Evolutionary conservation across 2,797 vertebrate genomes (phyloP), one percentile per base, ranked within the genome.

Genomic region (Micrastur ruficollis): DNA sequence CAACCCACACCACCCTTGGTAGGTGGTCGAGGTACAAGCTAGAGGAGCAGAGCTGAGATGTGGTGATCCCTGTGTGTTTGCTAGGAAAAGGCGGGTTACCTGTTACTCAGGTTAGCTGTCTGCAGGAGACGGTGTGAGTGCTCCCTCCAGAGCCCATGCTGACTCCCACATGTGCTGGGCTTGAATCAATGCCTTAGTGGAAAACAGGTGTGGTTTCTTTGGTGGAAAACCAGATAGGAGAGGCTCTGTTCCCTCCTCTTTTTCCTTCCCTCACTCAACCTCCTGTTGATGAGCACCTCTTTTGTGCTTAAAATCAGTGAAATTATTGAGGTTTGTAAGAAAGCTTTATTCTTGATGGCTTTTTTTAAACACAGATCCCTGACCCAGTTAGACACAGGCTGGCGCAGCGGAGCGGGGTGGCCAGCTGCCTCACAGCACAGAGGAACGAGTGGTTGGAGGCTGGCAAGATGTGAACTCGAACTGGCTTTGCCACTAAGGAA

Each of bases 401-500:
- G 89, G 86, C 70, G 63, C 62, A 82, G 31, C 0, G 2, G 50
- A 55, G 42, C 8, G 19, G 12, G 6, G 26, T 84, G 70, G 66
- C 66, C 70, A 58, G 47, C 27, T 94, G 88, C 89, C 83, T 89
- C n/a, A 3, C 50, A 40, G 66, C 34, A 66, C 46, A 81, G 75
- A 92, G 25, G 20, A 84, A n/a, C 0, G 0, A 40, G 29, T 27
- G 49, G 49, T 22, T 42, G 80, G 56, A 81, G 44, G 38, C 34
- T 94, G 81, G 72, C 88, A 83, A 61, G 76, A 50, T 47, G 38
- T 2, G 2, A 75, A 74, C 6, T 90, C 75, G 50, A 75, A 6
- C 78, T 90, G 92, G 86, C 73, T 90, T 89, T 86, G 22, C 12
- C 47, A 44, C 25, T 46, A 63, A 81, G 86, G 94, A 96, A 90